Base-by-base conservation (phyloP, 1,140 invertebrate genomes). In the Aplysia californica region DNA sequence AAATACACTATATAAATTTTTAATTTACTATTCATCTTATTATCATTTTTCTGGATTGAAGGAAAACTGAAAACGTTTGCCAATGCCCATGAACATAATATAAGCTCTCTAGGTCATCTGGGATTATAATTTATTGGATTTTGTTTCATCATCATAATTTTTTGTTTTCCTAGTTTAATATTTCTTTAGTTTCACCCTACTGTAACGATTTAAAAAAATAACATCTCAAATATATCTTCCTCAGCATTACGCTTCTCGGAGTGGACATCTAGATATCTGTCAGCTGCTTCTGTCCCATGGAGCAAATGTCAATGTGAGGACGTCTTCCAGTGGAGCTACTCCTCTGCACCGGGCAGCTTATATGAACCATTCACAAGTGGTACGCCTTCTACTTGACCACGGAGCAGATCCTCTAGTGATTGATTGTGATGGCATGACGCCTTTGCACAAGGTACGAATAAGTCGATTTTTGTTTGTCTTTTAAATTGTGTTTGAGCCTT, bases 211-310 rank as follows among this genome's bases (percentile, higher is more conserved):
- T 18, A 2, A 55, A 56, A 23, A 21, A n/a, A 58, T 15, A 23
- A 41, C 20, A 41, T 26, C 23, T n/a, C 31, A 67, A 29, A 23
- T 68, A 56, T 65, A 64, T 79, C 76, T 59, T 68, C 73, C 29
- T 33, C 94, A 74, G 80, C 96, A 97, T 89, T 97, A 97, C 92
- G 95, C 95, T 26, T 93, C 95, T 50, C 92, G 96, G 56, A 93
- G 92, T 89, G 95, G 95, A 23, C 92, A 95, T 83, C 83, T 91
- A 18, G 87, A 92, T 67, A 91, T 95, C 65, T 96, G 95, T 85
- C 91, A 92, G 80, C 79, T 93, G 56, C 89, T 98, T 3, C 64
- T 97, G 29, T 78, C 92, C 38, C 89, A 92, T 82, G 94, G 94
- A 35, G 95, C 94, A 31, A 87, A 92, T 85, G 91, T 95, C 20